Conservation (phyloP, 2,888 invertebrate genomes). For the Drosophila antonietae region DNA sequence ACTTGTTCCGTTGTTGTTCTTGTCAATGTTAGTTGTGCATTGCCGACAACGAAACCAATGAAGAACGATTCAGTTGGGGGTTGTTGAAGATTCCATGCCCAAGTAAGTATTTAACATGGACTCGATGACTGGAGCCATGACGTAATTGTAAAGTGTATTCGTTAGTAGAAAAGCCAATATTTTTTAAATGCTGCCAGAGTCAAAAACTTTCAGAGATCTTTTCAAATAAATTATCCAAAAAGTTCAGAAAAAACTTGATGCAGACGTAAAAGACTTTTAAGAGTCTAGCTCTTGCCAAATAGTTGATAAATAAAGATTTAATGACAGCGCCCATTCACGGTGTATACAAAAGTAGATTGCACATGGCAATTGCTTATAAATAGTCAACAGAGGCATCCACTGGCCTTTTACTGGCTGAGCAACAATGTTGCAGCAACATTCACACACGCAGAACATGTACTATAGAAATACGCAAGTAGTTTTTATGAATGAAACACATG, state of each 20-base stretch:
- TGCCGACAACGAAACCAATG: slow-evolving; percentile 26
- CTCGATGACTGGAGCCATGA: background rate
- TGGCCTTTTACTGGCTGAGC: slow-evolving; percentile 37
- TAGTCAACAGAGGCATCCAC: slow-evolving; percentile 16
- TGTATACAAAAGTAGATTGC: slow-evolving; percentile 44
- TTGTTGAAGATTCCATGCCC: background rate
- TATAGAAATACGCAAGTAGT: slow-evolving; percentile 41
- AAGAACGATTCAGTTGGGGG: background rate
- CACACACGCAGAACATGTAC: background rate
- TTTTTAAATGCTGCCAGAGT: background rate
- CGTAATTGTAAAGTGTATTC: background rate
- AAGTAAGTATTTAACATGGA: background rate
- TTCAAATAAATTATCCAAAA: background rate
- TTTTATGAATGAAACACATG: slow-evolving; percentile 69
- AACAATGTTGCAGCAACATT: slow-evolving; percentile 58
- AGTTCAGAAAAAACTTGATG: background rate
- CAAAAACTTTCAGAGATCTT: background rate
- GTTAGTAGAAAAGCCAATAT: background rate
- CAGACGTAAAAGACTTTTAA: background rate
- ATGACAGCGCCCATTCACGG: slow-evolving; percentile 12
- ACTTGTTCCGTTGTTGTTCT: background rate
- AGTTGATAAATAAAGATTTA: slow-evolving; percentile 6
- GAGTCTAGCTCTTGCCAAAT: background rate
- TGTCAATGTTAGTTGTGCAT: slow-evolving; percentile 41
- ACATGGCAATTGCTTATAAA: slow-evolving; percentile 52